Evolutionary conservation across 2,888 invertebrate genomes (phyloP).

Genomic region (Drosophila kambysellisi): DNA sequence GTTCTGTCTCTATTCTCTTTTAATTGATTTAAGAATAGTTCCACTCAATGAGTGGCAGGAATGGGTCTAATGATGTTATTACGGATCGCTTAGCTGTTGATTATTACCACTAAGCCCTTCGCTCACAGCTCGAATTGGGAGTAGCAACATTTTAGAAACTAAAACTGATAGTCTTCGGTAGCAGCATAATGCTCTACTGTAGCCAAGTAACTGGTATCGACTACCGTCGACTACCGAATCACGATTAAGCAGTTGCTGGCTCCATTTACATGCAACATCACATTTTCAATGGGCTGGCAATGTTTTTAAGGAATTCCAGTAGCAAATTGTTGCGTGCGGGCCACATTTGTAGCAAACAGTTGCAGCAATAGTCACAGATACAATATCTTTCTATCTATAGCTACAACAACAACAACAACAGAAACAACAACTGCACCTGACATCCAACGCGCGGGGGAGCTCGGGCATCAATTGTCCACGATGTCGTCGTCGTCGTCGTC

Average conservation of each 20-base stretch:
- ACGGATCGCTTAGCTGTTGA: conserved; percentile 34
- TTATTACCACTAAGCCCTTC: conserved; percentile 17
- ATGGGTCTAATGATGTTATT: conserved; percentile 67
- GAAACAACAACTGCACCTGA: conserved; percentile 64
- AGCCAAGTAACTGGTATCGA: conserved; percentile 4
- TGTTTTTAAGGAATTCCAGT: conserved; percentile 68
- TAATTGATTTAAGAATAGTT: conserved; percentile 10
- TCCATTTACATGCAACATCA: conserved; percentile 67
- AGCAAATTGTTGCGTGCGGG: conserved; percentile 81
- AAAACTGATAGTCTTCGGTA: conserved; percentile 10
- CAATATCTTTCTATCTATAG: conserved; percentile 62
- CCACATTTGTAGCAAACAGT: conserved; percentile 67
- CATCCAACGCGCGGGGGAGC: conserved; percentile 71
- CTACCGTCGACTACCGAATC: conserved; percentile 60
- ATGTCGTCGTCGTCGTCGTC: conserved; percentile 60
- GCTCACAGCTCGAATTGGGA: conserved; percentile 9
- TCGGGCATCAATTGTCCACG: conserved; percentile 78
- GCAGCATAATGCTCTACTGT: not conserved
- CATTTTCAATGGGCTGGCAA: conserved; percentile 50
- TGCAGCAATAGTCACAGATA: conserved; percentile 45
- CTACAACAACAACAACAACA: conserved; percentile 10
- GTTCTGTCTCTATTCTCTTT: conserved; percentile 1
- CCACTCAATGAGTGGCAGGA: conserved; percentile 2
- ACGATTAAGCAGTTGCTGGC: conserved; percentile 75
- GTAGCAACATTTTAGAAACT: not conserved